Percentiles rank a stretch among this genome's conserved stretches.
Conservation (phyloP, 2,113 vertebrate species). For the Vanacampus margaritifer region DNA sequence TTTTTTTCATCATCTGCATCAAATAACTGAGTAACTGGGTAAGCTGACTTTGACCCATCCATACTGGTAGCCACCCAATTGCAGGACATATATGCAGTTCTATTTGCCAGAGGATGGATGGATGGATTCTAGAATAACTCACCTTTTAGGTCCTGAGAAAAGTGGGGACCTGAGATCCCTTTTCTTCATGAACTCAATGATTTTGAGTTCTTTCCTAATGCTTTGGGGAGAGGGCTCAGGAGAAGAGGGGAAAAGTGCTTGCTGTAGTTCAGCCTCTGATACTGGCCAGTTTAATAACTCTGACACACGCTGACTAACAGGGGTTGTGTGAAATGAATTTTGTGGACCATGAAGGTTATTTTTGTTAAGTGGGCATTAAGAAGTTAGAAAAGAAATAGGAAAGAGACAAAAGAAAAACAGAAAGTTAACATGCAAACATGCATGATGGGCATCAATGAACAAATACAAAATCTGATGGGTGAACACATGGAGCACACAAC, state of each 20-base stretch:
- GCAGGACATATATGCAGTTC: too few relatives aligned
- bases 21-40: too few relatives aligned
- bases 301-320: constrained; percentile 78
- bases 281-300: constrained; percentile 80
- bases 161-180: constrained; percentile 81
- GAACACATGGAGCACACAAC: not conserved
- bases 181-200: constrained; percentile 88
- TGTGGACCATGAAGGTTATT: not conserved
- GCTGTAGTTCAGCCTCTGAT: constrained; percentile 75
- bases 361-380: constrained; percentile 7
- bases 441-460: not conserved
- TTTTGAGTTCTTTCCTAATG: constrained; percentile 84
- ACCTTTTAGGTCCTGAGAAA: constrained; percentile 83
- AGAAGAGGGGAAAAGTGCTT: constrained; percentile 69
- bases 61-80: too few relatives aligned
- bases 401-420: constrained; percentile 30
- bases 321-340: not conserved
- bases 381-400: constrained; percentile 10
- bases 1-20: not conserved
- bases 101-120: too few relatives aligned
- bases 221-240: constrained; percentile 73
- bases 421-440: constrained; percentile 21
- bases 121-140: constrained; percentile 44
- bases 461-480: not conserved
- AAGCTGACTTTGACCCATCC: too few relatives aligned